These are phyloP conservation scores for Solea senegalensis DNA, from an alignment of 2,113 vertebrate species.

Conservation along the genomic window DNA sequence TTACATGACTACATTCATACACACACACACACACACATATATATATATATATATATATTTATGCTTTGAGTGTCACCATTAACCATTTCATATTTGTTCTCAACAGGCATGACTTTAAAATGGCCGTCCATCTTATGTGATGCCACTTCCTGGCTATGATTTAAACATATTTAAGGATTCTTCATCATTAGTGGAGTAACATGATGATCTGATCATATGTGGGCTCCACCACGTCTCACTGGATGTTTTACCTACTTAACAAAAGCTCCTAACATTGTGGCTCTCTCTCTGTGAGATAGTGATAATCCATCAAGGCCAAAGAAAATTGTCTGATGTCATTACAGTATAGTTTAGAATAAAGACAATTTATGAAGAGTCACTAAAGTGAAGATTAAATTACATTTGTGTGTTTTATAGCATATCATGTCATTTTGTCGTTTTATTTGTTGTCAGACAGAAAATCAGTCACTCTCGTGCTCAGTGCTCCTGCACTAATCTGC, in stretches of 20 bases:
- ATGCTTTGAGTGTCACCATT: no score
- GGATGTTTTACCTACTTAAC: neutral
- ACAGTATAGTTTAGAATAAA: neutral
- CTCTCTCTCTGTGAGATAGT: neutral
- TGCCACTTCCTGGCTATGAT: no score
- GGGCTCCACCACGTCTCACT: neutral
- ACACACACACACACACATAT: no score
- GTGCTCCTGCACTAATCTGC: conserved; percentile 42
- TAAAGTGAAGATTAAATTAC: conserved; percentile 8
- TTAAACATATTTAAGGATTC: no score
- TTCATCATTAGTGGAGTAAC: neutral
- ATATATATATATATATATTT: no score
- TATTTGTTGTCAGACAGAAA: conserved; percentile 15
- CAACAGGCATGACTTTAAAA: neutral
- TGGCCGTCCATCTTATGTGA: no score
- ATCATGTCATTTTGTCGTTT: conserved; percentile 34
- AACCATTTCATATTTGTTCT: neutral
- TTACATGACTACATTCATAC: no score
- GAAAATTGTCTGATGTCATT: neutral
- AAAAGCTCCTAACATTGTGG: neutral
- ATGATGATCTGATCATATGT: neutral
- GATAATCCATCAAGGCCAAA: no score
- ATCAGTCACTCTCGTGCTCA: conserved; percentile 1
- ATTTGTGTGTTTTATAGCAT: conserved; percentile 15
- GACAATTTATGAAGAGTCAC: neutral